Percentiles rank a stretch among this genome's conserved stretches.
phyloP scores from a whole-genome alignment of 2,797 vertebrate genomes.

The Trichosurus vulpecula region DNA sequence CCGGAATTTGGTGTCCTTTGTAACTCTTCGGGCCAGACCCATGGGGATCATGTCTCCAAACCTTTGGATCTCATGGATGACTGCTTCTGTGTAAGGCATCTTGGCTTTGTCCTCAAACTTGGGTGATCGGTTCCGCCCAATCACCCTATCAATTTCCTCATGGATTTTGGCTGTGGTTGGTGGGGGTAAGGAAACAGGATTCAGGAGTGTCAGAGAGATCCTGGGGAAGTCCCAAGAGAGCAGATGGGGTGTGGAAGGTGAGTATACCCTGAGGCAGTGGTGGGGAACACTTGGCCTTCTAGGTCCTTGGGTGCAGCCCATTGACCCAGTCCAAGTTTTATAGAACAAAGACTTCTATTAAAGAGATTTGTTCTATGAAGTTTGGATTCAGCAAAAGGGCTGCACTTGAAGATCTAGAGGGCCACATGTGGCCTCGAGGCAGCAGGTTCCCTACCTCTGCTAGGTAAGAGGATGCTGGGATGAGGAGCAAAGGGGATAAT shows the following conservation, averaged over 20 bases:
- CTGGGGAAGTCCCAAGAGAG: accelerated
- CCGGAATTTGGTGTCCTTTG: slow-evolving; percentile 78
- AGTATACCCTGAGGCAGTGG: too few species aligned
- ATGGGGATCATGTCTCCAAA: not conserved
- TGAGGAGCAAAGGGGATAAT: not conserved
- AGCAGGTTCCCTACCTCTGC: too few species aligned
- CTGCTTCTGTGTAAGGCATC: slow-evolving; percentile 83
- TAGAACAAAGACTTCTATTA: too few species aligned
- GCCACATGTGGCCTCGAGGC: too few species aligned
- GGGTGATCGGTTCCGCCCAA: slow-evolving; percentile 78
- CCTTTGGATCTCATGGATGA: slow-evolving; percentile 82
- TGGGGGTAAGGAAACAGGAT: not conserved
- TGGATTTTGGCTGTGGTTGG: slow-evolving; percentile 79
- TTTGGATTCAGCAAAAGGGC: too few species aligned
- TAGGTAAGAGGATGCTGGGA: not conserved
- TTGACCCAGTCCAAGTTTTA: too few species aligned
- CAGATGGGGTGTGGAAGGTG: not conserved
- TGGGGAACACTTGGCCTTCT: too few species aligned
- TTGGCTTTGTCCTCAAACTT: slow-evolving; percentile 74
- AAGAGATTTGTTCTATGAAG: too few species aligned
- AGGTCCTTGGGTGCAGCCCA: too few species aligned
- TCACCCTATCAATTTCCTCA: slow-evolving; percentile 81
- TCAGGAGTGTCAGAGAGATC: not conserved
- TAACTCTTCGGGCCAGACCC: slow-evolving; percentile 57
- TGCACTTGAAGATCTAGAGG: too few species aligned